These are phyloP conservation scores for Hirtodrosophila cameraria DNA, from an alignment of 2,888 invertebrate species.

Conservation along the genomic window DNA sequence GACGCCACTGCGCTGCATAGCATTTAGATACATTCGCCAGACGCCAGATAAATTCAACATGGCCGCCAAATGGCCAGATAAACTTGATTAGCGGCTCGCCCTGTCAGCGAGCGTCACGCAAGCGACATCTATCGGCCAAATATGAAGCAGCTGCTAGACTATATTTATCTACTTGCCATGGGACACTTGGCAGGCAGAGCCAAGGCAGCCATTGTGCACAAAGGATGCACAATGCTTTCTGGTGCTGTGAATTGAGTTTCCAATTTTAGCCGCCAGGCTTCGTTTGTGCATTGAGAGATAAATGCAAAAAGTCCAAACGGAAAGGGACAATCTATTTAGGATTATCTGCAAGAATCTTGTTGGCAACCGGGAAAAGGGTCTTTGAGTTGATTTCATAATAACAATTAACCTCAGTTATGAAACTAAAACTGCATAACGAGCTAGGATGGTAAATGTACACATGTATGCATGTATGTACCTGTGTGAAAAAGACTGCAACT, in stretches of 20 bases:
- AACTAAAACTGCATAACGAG: no score
- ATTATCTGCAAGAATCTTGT: slow-evolving; percentile 7
- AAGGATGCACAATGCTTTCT: slow-evolving; percentile 52
- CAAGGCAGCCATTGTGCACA: slow-evolving; percentile 12
- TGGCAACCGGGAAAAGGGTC: neutral
- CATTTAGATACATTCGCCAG: slow-evolving; percentile 38
- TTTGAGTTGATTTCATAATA: neutral
- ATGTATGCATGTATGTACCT: no score
- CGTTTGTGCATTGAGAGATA: neutral
- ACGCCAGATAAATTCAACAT: slow-evolving; percentile 81
- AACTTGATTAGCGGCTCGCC: slow-evolving; percentile 23
- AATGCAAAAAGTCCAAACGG: slow-evolving; percentile 4
- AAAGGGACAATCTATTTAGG: slow-evolving; percentile 22
- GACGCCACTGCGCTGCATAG: slow-evolving; percentile 53
- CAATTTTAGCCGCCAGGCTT: slow-evolving; percentile 61
- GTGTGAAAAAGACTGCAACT: no score
- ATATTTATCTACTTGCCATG: slow-evolving; percentile 55
- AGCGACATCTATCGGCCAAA: slow-evolving; percentile 73
- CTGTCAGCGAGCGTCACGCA: slow-evolving; percentile 7
- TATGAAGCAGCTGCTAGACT: slow-evolving; percentile 13
- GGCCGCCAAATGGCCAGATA: slow-evolving; percentile 76
- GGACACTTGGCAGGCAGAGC: slow-evolving; percentile 26
- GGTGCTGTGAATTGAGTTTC: slow-evolving; percentile 40
- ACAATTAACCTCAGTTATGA: no score
- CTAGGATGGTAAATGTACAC: no score